A percentile compares a stretch with the other conserved stretches of the same genome.
These are phyloP conservation scores for Enteromius mattozi DNA, from an alignment of 2,797 vertebrate species.

Conservation along the genomic window DNA sequence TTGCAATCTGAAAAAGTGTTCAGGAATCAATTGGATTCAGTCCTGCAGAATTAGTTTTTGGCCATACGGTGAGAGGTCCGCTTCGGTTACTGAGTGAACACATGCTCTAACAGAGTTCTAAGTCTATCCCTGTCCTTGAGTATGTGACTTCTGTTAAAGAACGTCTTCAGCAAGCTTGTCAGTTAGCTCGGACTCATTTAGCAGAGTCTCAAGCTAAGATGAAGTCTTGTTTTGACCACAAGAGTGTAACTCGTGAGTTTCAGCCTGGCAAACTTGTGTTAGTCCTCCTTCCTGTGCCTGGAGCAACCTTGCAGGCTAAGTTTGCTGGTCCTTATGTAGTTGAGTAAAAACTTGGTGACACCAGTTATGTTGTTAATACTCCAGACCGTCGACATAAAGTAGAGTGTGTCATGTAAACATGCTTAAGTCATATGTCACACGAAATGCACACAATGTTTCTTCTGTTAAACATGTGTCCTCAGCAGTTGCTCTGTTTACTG, in stretches of 20 bases:
- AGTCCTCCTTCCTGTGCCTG: background rate
- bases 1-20: background rate
- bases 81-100: background rate
- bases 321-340: background rate
- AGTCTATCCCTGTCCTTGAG: background rate
- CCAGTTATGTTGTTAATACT: background rate
- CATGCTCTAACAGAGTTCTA: background rate
- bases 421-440: background rate
- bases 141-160: background rate
- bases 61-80: background rate
- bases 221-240: background rate
- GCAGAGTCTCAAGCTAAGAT: background rate
- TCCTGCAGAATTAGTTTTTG: background rate
- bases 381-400: background rate
- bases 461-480: background rate
- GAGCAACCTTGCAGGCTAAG: background rate
- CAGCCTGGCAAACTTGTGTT: background rate
- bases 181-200: background rate
- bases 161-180: background rate
- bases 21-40: background rate
- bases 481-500: background rate
- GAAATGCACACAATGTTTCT: background rate
- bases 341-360: background rate
- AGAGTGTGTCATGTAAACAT: conserved; percentile 1
- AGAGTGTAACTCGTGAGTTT: background rate